Evolutionary conservation across 2,888 invertebrate genomes (phyloP), one percentile per base, ranked within the genome.

Genomic region (Andrena hattorfiana): DNA sequence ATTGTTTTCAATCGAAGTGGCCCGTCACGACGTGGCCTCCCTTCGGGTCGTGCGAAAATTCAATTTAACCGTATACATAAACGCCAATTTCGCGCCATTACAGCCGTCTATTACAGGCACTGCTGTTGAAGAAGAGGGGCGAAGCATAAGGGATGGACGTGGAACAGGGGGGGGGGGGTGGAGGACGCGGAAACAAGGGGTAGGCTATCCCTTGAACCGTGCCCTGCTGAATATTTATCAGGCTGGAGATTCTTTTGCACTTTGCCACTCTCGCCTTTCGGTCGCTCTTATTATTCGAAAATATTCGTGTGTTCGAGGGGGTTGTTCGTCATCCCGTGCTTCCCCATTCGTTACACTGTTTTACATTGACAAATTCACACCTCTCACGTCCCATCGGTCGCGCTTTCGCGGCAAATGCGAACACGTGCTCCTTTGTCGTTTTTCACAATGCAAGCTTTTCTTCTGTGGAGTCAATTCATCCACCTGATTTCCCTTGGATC

Each of bases 201-300:
- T 26, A 10, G 72, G 30, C 13, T 63, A 28, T 68, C 51, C 48
- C 60, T 67, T 23, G 32, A 67, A 28, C 16, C 23, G 23, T 30
- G 26, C 49, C 35, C 16, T 7, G 49, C 23, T 66, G 79, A 79
- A 84, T 74, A 81, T 85, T 81, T 84, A 85, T 87, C 51, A 79
- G 77, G n/a, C 56, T 60, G 16, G 51, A 56, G 51, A 78, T 6
- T 35, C 26, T 35, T 59, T 35, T n/a, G 60, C 30, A 42, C 49
- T 51, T 64, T 20, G 10, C 3, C 20, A 13, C 28, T 8, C 30
- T 3, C 3, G 2, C 26, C 60, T 42, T 13, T 13, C 23, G 66
- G 10, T 42, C 42, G 28, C 7, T 32, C 23, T 62, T 48, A 30
- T 23, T 54, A 54, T 42, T 68, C 42, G 20, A 42, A 49, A 63